These are phyloP conservation scores for Hirudinaria manillensis DNA, from an alignment of 2,888 invertebrate species.

Conservation along the genomic window DNA sequence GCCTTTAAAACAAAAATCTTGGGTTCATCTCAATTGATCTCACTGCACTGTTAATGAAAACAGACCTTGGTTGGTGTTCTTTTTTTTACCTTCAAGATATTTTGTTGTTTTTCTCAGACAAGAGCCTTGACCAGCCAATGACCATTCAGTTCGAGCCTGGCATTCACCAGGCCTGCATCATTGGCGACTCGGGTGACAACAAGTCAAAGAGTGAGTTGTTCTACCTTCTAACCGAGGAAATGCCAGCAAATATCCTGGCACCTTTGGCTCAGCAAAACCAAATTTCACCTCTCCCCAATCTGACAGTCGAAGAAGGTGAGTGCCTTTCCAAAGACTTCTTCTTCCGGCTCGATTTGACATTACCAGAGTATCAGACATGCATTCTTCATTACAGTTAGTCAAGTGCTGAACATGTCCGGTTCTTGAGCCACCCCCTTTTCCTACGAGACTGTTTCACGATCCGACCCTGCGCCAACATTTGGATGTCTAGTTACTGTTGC, in stretches of 20 bases:
- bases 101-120: constrained; percentile 9
- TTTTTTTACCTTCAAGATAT: too few relatives aligned
- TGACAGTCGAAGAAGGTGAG: constrained; percentile 12
- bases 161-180: too few relatives aligned
- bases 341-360: background rate
- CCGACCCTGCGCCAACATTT: background rate
- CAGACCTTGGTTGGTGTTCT: too few relatives aligned
- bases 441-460: background rate
- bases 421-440: background rate
- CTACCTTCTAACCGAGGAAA: constrained; percentile 2
- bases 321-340: background rate
- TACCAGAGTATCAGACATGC: background rate
- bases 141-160: too few relatives aligned
- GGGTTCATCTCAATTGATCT: too few relatives aligned
- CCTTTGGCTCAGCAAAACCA: background rate
- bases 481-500: background rate
- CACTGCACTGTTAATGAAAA: too few relatives aligned
- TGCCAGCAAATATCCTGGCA: background rate
- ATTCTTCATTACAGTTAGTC: constrained; percentile 3
- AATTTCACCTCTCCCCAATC: constrained; percentile 10
- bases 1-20: background rate
- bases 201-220: background rate
- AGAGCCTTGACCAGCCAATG: constrained; percentile 1
- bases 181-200: too few relatives aligned
- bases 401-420: constrained; percentile 13